These are phyloP conservation scores for Drosophila oshimai DNA, from an alignment of 1,140 invertebrate genomes.

Conservation along the genomic window DNA sequence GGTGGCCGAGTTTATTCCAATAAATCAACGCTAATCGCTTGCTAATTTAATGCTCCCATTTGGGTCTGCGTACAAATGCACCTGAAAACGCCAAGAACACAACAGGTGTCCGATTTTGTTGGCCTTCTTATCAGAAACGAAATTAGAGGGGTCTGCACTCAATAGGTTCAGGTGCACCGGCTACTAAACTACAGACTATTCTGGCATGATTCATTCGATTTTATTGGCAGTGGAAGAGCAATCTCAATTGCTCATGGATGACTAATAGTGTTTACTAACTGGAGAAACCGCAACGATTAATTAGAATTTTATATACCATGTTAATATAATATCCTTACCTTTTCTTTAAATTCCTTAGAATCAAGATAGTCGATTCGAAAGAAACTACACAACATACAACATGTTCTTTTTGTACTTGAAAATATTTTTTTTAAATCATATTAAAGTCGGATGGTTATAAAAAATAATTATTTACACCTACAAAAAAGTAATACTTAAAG, in stretches of 20 bases:
- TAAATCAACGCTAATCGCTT: slow-evolving; percentile 51
- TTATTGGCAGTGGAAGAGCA: not conserved
- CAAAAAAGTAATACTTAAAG: too few species aligned
- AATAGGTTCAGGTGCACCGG: slow-evolving; percentile 9
- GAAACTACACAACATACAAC: too few species aligned
- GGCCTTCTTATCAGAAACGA: not conserved
- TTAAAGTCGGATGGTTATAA: too few species aligned
- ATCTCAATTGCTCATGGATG: not conserved
- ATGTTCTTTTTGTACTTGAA: too few species aligned
- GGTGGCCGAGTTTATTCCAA: not conserved
- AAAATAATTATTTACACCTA: too few species aligned
- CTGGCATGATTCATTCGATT: not conserved
- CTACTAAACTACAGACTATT: not conserved
- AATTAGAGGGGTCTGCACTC: slow-evolving; percentile 5
- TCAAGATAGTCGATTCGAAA: too few species aligned
- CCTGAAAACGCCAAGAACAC: not conserved
- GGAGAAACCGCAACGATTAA: not conserved
- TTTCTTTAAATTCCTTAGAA: too few species aligned
- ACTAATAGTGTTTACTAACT: not conserved
- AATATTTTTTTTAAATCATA: too few species aligned
- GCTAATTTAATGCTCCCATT: slow-evolving; percentile 30
- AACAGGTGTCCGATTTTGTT: slow-evolving; percentile 45
- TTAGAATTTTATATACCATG: slow-evolving; percentile 27
- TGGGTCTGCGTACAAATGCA: slow-evolving; percentile 9
- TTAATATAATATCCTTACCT: not conserved